Evolutionary conservation across 1,140 invertebrate species (phyloP).

Genomic region (Parasteatoda tepidariorum): DNA sequence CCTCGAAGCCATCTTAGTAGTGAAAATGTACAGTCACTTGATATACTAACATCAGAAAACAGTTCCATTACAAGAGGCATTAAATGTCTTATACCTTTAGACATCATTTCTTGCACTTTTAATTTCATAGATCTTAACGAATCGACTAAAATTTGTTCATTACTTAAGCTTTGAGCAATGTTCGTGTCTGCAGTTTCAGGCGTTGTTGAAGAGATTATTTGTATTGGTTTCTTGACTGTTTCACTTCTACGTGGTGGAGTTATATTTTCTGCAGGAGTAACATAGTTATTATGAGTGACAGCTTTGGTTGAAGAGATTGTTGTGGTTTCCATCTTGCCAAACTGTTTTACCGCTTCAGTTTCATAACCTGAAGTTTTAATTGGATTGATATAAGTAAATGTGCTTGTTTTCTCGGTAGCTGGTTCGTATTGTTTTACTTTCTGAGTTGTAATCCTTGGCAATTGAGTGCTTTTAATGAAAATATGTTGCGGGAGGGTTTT

Average conservation of each 20-base stretch:
- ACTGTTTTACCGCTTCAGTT: no score
- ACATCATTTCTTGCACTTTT: constrained; percentile 42
- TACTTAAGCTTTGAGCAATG: background rate
- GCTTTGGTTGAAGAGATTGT: no score
- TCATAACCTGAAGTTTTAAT: no score
- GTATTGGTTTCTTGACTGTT: background rate
- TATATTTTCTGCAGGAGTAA: no score
- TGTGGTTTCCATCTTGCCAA: no score
- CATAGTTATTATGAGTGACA: no score
- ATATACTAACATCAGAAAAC: constrained; percentile 38
- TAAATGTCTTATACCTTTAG: constrained; percentile 43
- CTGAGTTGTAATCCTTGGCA: no score
- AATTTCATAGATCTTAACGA: constrained; percentile 42
- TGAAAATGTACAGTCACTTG: constrained; percentile 54
- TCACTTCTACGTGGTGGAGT: background rate
- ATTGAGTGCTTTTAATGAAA: background rate
- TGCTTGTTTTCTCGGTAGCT: no score
- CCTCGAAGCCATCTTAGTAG: constrained; percentile 50
- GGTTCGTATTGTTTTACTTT: no score
- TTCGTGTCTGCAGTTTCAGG: background rate
- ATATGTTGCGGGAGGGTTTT: background rate
- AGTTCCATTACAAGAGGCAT: constrained; percentile 46
- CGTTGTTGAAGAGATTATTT: background rate
- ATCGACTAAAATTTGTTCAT: constrained; percentile 34
- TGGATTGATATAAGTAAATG: no score